A percentile compares a stretch with the other conserved stretches of the same genome.
Conservation (phyloP, 2,797 vertebrate genomes). For the Threskiornis aethiopicus region DNA sequence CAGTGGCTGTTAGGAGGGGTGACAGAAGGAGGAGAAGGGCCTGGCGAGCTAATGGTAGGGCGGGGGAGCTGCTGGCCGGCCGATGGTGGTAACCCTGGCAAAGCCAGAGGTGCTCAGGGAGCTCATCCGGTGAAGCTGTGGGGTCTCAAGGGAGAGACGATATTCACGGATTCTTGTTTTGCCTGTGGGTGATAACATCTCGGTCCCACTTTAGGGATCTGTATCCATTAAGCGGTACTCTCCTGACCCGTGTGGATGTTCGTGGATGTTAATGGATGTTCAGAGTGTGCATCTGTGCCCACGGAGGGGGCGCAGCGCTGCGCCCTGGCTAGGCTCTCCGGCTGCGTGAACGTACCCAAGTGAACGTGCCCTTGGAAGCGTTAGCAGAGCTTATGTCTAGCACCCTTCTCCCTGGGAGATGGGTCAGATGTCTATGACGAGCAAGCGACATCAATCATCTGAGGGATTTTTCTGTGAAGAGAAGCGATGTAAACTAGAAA, state of each 20-base stretch:
- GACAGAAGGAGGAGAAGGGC: neutral
- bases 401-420: neutral
- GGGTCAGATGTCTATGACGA: neutral
- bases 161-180: neutral
- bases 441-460: neutral
- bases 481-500: neutral
- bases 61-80: neutral
- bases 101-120: neutral
- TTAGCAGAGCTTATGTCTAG: neutral
- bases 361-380: neutral
- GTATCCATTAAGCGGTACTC: neutral
- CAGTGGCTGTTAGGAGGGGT: neutral
- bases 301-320: fast-evolving
- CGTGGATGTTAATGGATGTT: neutral
- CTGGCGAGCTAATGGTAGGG: neutral
- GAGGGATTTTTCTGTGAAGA: neutral
- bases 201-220: neutral
- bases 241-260: no score
- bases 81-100: neutral
- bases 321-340: neutral
- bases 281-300: fast-evolving
- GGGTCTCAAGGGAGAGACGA: neutral
- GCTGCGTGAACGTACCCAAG: fast-evolving
- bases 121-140: neutral
- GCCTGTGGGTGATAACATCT: neutral